Evolutionary conservation across 2,797 vertebrate species (phyloP).

Genomic region (Poecilia wingei): DNA sequence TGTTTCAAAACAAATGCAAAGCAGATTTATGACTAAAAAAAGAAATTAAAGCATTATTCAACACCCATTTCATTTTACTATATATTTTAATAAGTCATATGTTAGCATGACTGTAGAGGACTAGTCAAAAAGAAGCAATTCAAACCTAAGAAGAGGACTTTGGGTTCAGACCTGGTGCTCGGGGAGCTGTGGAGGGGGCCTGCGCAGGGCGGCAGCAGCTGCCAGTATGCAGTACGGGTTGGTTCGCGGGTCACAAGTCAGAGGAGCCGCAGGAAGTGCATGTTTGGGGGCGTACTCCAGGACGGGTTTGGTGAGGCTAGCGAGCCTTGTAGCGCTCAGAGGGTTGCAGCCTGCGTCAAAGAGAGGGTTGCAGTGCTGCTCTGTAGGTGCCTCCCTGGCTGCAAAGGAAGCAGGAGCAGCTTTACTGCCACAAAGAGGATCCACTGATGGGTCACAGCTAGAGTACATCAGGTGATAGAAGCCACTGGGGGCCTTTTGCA

Average conservation of each 20-base stretch:
- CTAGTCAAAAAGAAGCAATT: conserved; percentile 49
- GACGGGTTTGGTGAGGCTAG: conserved; percentile 75
- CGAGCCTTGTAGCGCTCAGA: conserved; percentile 77
- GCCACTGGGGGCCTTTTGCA: conserved; percentile 73
- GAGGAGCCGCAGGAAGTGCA: conserved; percentile 46
- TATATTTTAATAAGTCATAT: conserved; percentile 52
- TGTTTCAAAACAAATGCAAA: conserved; percentile 54
- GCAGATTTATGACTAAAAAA: conserved; percentile 31
- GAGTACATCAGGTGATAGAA: conserved; percentile 76
- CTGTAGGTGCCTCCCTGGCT: conserved; percentile 55
- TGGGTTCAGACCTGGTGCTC: conserved; percentile 79
- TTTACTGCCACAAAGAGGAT: conserved; percentile 74
- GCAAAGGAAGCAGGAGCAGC: conserved; percentile 61
- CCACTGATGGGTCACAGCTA: conserved; percentile 77
- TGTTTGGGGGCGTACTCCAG: conserved; percentile 67
- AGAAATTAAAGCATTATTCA: conserved; percentile 57
- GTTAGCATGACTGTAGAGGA: conserved; percentile 45
- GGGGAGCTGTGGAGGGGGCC: conserved; percentile 62
- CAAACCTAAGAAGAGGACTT: conserved; percentile 55
- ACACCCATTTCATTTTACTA: conserved; percentile 55
- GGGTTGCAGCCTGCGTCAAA: conserved; percentile 82
- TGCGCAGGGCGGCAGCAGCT: conserved; percentile 71
- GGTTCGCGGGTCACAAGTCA: conserved; percentile 76
- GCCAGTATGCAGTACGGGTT: conserved; percentile 79
- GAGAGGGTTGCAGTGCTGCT: conserved; percentile 81